Percentiles rank a stretch among this genome's conserved stretches.
These are phyloP conservation scores for Syngnathus scovelli DNA, from an alignment of 2,113 vertebrate species.

Conservation along the genomic window DNA sequence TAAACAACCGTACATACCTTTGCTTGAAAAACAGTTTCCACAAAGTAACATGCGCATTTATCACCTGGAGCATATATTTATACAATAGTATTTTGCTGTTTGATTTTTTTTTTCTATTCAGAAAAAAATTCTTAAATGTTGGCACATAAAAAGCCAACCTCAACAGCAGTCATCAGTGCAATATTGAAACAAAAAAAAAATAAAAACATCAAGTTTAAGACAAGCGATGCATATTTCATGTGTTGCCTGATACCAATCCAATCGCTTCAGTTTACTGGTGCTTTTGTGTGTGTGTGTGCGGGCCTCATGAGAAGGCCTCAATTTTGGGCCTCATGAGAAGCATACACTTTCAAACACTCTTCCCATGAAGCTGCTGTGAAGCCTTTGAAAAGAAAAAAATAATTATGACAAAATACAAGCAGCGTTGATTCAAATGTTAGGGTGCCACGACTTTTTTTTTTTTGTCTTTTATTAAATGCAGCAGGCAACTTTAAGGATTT, in stretches of 20 bases:
- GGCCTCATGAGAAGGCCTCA: not conserved
- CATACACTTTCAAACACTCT: slow-evolving; percentile 42
- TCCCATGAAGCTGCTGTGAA: slow-evolving; percentile 67
- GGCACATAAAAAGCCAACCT: slow-evolving; percentile 70
- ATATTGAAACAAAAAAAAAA: slow-evolving; percentile 72
- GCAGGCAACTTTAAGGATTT: slow-evolving; percentile 53
- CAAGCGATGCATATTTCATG: slow-evolving; percentile 70
- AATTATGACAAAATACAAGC: slow-evolving; percentile 71
- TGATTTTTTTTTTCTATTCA: slow-evolving; percentile 70
- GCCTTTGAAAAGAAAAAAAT: slow-evolving; percentile 54
- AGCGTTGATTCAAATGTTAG: slow-evolving; percentile 79
- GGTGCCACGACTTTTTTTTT: slow-evolving; percentile 75
- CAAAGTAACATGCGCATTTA: slow-evolving; percentile 70
- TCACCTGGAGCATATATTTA: slow-evolving; percentile 75
- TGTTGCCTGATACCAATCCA: slow-evolving; percentile 65
- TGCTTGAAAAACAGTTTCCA: slow-evolving; percentile 67
- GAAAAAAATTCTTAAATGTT: slow-evolving; percentile 66
- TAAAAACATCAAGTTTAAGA: slow-evolving; percentile 80
- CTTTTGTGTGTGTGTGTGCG: not conserved
- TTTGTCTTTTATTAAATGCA: slow-evolving; percentile 73
- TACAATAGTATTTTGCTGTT: slow-evolving; percentile 72
- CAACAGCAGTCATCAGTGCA: slow-evolving; percentile 87
- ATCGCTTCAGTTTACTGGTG: slow-evolving; percentile 41
- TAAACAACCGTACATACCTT: slow-evolving; percentile 69
- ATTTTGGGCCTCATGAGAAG: slow-evolving; percentile 36